phyloP scores from a whole-genome alignment of 37 sponge, comb jelly and placozoan species.

The Haliclona indistincta region DNA sequence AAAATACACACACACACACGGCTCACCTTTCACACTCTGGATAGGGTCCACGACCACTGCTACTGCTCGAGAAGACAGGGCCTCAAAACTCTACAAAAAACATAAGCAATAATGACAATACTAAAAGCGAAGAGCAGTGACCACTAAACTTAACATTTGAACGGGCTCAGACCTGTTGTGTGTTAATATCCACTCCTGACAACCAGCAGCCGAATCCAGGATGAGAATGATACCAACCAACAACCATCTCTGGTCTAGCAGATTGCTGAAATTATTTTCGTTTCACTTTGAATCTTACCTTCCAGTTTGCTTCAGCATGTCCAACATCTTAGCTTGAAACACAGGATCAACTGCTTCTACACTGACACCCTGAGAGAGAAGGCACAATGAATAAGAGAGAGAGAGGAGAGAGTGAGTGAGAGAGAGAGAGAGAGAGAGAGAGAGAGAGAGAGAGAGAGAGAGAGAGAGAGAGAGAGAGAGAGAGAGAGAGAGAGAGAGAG shows the following conservation, averaged over 20 bases:
- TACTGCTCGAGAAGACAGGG: conserved; percentile 89
- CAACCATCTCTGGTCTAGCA: conserved; percentile 95
- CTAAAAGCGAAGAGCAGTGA: not conserved
- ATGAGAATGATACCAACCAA: conserved; percentile 99
- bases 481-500: not conserved
- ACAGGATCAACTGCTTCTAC: conserved; percentile 99
- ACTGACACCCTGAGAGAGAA: conserved; percentile 82
- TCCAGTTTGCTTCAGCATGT: conserved; percentile 99
- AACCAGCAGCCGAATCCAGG: conserved; percentile 99
- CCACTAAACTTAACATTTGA: not conserved
- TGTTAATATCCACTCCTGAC: conserved; percentile 98
- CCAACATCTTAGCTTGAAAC: conserved; percentile 99
- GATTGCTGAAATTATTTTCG: not conserved
- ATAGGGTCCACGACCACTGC: conserved; percentile 99
- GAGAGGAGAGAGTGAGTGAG: too few species aligned
- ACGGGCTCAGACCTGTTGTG: conserved; percentile 69
- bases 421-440: not conserved
- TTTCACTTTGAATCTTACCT: not conserved
- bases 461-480: not conserved
- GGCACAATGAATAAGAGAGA: not conserved
- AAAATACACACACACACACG: not conserved
- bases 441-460: conserved; percentile 8
- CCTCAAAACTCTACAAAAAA: conserved; percentile 92
- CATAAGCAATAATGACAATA: not conserved
- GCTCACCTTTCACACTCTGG: conserved; percentile 94